Conservation (phyloP, 2,113 vertebrate genomes). For the Chaetops frenatus region DNA sequence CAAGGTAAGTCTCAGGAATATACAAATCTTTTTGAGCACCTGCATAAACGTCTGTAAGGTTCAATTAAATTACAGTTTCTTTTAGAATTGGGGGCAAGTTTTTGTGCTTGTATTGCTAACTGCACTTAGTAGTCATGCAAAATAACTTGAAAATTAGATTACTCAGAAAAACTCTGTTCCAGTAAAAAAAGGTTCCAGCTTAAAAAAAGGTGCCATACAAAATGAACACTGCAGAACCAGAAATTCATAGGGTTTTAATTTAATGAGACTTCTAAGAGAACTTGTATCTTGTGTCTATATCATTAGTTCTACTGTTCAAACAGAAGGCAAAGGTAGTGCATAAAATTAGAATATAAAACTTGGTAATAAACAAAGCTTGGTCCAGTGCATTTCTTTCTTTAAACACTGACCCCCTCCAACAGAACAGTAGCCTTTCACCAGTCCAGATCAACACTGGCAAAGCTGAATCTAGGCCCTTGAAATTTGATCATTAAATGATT, state of each 20-base stretch:
- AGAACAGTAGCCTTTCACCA: not conserved
- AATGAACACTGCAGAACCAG: not conserved
- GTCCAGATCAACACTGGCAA: not conserved
- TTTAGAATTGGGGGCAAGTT: not conserved
- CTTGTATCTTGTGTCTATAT: not conserved
- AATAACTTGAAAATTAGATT: not conserved
- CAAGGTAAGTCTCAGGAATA: not conserved
- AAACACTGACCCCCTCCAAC: not conserved
- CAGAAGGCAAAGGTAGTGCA: not conserved
- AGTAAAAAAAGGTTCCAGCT: not conserved
- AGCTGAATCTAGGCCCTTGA: not conserved
- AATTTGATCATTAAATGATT: not conserved
- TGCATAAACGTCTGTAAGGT: not conserved
- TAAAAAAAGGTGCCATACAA: not conserved
- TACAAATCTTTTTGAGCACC: not conserved
- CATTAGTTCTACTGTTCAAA: not conserved
- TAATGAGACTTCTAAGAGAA: not conserved
- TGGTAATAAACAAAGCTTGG: not conserved
- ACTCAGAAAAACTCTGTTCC: not conserved
- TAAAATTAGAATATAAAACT: not conserved
- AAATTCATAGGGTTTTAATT: not conserved
- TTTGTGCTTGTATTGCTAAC: not conserved
- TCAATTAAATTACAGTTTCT: not conserved
- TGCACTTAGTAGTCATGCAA: not conserved
- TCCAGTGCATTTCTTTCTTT: not conserved